Evolutionary conservation across 2,797 vertebrate species (phyloP), one percentile per base, ranked within the genome.

Genomic region (Glyptemys insculpta): DNA sequence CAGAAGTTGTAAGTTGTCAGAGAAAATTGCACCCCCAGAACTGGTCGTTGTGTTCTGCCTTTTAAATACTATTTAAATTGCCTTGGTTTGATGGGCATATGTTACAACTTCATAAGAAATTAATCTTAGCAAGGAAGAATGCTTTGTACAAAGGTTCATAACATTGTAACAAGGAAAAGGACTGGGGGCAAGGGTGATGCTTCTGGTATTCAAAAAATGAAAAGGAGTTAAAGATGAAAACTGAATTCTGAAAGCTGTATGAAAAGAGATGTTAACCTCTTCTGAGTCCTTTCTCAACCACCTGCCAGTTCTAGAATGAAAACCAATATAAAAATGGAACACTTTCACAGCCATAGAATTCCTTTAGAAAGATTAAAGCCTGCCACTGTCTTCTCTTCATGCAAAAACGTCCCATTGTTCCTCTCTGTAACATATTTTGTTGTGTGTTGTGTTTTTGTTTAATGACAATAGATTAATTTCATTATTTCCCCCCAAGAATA

Each of bases 211-310:
- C n/a, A 86, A 92, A 85, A 72, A 85, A 87, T 91, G 96, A 90
- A 82, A 89, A 79, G 12, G 25, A 92, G 62, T 86, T 92, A 91
- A 93, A 96, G 47, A 85, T 78, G 19, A 95, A 96, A 93, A 44
- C 27, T 91, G 84, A 85, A 84, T 94, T 96, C 87, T 94, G 91
- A 54, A 85, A 81, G 50, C 89, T 93, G 27, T 85, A 89, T 93
- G 93, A 95, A 89, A 81, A 79, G 85, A 96, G 72, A 94, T 94
- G 91, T 91, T 96, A 96, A 96, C 95, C 87, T 94, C 91, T 95
- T 94, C 83, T n/a, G 87, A 91, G 87, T 94, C 90, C 72, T 95
- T 34, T 96, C 85, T 54, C 62, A 96, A 62, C 85, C 91, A 97
- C 96, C 96, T 94, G 89, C 95, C 50, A 80, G 90, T 79, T 21